Conservation (phyloP, 2,113 vertebrate genomes). For the Cariama cristata region DNA sequence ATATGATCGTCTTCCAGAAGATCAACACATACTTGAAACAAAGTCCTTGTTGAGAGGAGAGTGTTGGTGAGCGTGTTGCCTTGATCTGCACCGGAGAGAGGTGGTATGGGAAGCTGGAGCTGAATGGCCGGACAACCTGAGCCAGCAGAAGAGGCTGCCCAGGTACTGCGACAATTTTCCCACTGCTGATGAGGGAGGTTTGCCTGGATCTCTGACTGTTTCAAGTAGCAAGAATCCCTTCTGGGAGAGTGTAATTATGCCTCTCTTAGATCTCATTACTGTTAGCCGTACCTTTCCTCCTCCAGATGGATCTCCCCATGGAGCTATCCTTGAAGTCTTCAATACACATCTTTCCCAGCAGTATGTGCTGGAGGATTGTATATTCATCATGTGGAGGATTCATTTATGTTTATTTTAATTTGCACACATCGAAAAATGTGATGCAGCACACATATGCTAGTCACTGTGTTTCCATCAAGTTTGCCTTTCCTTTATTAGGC, state of each 20-base stretch:
- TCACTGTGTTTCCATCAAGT: neutral
- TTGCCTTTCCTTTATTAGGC: neutral
- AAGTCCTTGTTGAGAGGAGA: neutral
- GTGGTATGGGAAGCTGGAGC: neutral
- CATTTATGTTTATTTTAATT: neutral
- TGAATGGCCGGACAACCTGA: neutral
- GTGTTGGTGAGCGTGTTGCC: neutral
- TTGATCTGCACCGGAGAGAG: neutral
- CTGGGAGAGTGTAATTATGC: neutral
- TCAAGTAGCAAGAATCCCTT: neutral
- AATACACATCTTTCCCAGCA: neutral
- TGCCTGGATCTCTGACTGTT: neutral
- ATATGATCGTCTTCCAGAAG: neutral
- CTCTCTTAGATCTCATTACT: neutral
- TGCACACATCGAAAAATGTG: neutral
- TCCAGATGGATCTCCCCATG: neutral
- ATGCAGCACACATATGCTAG: neutral
- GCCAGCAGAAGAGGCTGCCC: neutral
- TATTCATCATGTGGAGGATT: neutral
- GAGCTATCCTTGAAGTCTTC: neutral
- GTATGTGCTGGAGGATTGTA: neutral
- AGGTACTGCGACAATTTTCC: neutral
- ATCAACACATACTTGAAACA: neutral
- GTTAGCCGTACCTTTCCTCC: neutral
- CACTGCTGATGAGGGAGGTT: neutral